These are phyloP conservation scores for Hippocampus kuda DNA, from an alignment of 2,797 vertebrate genomes.

Conservation along the genomic window DNA sequence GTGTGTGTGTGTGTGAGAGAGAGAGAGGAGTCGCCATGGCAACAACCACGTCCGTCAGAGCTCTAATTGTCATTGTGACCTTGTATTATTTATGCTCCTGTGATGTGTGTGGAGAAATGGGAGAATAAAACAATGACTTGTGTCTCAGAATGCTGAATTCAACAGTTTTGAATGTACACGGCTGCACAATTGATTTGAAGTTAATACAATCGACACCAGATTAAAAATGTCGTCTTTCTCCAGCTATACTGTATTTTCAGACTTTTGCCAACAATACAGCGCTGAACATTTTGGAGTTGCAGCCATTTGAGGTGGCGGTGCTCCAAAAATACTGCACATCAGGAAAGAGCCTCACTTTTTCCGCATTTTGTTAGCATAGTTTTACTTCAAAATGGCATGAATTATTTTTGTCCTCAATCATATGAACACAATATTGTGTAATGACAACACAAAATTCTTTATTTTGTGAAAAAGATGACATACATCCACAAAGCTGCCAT, in stretches of 20 bases:
- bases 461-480: no score
- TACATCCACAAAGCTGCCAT: background rate
- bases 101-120: background rate
- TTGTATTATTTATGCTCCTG: background rate
- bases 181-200: background rate
- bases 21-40: background rate
- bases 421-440: no score
- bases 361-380: background rate
- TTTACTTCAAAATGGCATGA: background rate
- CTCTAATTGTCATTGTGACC: background rate
- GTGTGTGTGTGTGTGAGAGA: background rate
- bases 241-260: background rate
- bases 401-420: background rate
- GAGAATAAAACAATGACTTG: background rate
- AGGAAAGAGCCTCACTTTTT: background rate
- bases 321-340: background rate
- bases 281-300: background rate
- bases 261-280: background rate
- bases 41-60: background rate
- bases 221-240: background rate
- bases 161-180: background rate
- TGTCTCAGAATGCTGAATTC: background rate
- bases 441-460: no score
- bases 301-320: background rate
- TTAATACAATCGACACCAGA: background rate